These are phyloP conservation scores for Scleropages formosus DNA, from an alignment of 2,797 vertebrate genomes.

Conservation along the genomic window DNA sequence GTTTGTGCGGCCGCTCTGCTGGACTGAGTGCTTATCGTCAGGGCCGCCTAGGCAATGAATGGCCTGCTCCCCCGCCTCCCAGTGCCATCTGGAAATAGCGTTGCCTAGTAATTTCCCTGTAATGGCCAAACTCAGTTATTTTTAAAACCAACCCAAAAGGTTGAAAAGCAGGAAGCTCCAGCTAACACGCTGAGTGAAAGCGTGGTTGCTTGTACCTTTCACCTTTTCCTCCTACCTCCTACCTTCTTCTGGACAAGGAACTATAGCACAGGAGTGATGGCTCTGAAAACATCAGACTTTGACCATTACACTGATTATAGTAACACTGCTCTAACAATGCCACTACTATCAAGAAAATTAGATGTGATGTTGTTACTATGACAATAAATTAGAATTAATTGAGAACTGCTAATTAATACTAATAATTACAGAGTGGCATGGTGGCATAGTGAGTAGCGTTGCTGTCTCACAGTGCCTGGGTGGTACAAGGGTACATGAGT, in stretches of 20 bases:
- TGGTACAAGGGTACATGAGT: too few relatives aligned
- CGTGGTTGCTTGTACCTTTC: background rate
- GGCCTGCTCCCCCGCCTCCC: conserved; percentile 36
- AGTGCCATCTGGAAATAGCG: conserved; percentile 44
- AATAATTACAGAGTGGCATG: background rate
- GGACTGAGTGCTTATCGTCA: conserved; percentile 35
- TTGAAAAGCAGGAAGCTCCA: background rate
- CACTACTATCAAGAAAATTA: background rate
- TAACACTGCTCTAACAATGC: background rate
- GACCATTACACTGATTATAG: background rate
- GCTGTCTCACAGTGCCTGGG: too few relatives aligned
- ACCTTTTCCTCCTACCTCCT: background rate
- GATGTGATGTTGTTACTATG: background rate
- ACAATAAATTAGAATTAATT: background rate
- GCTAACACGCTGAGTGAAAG: conserved; percentile 15
- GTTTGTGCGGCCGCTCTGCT: conserved; percentile 36
- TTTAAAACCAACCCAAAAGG: conserved; percentile 18
- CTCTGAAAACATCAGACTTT: background rate
- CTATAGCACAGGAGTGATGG: background rate
- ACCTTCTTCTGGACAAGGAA: background rate
- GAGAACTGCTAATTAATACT: background rate
- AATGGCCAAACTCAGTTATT: conserved; percentile 28
- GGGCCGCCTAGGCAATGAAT: conserved; percentile 42
- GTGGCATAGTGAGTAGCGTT: too few relatives aligned
- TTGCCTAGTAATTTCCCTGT: conserved; percentile 50